Evolutionary conservation across 2,113 vertebrate species (phyloP), one percentile per base, ranked within the genome.

Genomic region (Sinocyclocheilus anophthalmus): DNA sequence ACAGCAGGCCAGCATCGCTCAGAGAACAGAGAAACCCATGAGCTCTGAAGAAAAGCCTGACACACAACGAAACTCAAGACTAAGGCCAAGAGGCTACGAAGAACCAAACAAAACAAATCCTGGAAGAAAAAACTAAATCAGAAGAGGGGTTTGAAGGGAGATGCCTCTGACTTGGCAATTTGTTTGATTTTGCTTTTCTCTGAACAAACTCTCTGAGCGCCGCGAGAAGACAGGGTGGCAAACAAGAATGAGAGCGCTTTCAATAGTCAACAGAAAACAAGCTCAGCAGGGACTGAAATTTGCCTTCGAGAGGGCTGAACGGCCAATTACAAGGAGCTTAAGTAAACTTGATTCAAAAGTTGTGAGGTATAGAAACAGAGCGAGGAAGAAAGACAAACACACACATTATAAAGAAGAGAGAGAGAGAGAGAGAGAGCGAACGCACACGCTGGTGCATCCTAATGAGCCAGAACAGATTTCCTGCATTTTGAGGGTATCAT

Each of bases 71-170:
- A 37, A 88, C 45, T 33, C 50, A 70, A 88, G 67, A 24, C 70
- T 50, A 45, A 20, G 65, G 70, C 57, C 65, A 76, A 70, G 13
- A 86, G 70, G 63, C 87, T 42, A 67, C 5, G 13, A 37, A 50
- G 70, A 69, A 61, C 61, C 72, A 26, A 88, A 85, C 78, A 88
- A 85, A 83, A 88, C 70, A 84, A 82, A 85, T 59, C 72, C 87
- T 76, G 37, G n/a, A 82, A 37, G 6, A 0, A 67, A 26, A 18
- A 53, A 75, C 26, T 26, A 57, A 67, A 73, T 61, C 59, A 55
- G 45, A 73, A 39, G 70, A 57, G 22, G 33, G 22, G 45, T 85
- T 88, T 85, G 73, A 86, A 61, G 72, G 22, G n/a, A 84, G 83
- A 81, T 26, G 73, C 24, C 72, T 72, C 26, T 4, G 22, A 55